Evolutionary conservation across 64 coral and sea anemone genomes (phyloP).

Genomic region (Stylophora pistillata): DNA sequence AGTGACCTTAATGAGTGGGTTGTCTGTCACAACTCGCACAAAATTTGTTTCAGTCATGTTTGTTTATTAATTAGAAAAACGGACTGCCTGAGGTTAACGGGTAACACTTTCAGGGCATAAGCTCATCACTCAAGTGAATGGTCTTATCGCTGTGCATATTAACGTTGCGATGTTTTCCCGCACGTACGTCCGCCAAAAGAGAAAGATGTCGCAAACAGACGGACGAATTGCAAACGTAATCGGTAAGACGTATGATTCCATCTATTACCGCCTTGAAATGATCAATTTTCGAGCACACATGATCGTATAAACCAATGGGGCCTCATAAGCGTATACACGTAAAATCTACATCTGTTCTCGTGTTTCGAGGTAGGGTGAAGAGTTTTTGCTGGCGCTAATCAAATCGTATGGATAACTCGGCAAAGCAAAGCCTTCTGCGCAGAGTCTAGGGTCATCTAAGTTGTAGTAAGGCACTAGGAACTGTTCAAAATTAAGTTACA

Average conservation of each 20-base stretch:
- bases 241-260: background rate
- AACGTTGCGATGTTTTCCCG: constrained; percentile 13
- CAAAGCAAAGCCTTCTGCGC: background rate
- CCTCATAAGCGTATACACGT: background rate
- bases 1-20: too few species aligned
- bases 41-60: constrained; percentile 5
- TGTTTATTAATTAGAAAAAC: background rate
- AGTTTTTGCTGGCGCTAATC: background rate
- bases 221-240: constrained; percentile 7
- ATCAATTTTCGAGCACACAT: background rate
- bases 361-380: background rate
- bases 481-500: background rate
- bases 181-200: background rate
- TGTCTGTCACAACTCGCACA: background rate
- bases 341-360: background rate
- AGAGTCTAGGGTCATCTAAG: background rate
- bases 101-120: background rate
- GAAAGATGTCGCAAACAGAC: constrained; percentile 18
- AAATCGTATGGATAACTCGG: background rate
- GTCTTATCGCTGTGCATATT: background rate
- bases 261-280: background rate
- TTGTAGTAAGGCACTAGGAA: background rate
- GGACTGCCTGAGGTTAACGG: background rate
- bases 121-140: background rate
- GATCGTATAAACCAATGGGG: background rate